Evolutionary conservation across 2,888 invertebrate species (phyloP), one percentile per base, ranked within the genome.

Genomic region (Allygus modestus): DNA sequence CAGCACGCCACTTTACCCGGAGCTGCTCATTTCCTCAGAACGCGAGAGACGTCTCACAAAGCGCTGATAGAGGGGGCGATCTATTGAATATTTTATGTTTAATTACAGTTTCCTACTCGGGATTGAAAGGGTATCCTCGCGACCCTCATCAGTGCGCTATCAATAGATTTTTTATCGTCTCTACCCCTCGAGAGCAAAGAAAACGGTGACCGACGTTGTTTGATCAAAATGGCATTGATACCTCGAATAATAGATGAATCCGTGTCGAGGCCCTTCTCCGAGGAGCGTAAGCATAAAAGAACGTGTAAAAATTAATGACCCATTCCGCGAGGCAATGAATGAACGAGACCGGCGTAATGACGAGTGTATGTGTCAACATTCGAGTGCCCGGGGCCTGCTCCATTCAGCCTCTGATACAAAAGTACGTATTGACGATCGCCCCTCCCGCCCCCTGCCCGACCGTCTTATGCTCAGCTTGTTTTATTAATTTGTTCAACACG

Each of bases 171-270:
- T 84, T 84, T 82, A 82, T 84, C 81, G 43, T 51, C 43, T 82
- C 23, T 4, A 37, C 65, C 61, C 58, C 79, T 77, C 81, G 61
- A 58, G 61, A 41, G 77, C 73, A 77, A 77, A 77, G 77, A 84
- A 84, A 77, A 84, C 84, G 81, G 69, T 46, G 69, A 51, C 81
- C 77, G 26, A 46, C 81, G 41, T 43, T 85, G 85, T 85, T 85
- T 85, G 79, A 85, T 85, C 85, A 85, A 85, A 84, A 85, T 85
- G 85, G 69, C 84, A 85, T 85, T 85, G 85, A 85, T 85, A 85
- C 79, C 31, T 79, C 51, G 77, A 85, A 85, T 85, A 83, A 82
- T 85, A 82, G 77, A 85, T 85, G 85, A 85, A 69, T 61, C 41
- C 85, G 83, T 82, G 84, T 81, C 77, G 65, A 20, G 75, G 84